These are phyloP conservation scores for Drosophila burlai DNA, from an alignment of 1,140 invertebrate species.

Conservation along the genomic window DNA sequence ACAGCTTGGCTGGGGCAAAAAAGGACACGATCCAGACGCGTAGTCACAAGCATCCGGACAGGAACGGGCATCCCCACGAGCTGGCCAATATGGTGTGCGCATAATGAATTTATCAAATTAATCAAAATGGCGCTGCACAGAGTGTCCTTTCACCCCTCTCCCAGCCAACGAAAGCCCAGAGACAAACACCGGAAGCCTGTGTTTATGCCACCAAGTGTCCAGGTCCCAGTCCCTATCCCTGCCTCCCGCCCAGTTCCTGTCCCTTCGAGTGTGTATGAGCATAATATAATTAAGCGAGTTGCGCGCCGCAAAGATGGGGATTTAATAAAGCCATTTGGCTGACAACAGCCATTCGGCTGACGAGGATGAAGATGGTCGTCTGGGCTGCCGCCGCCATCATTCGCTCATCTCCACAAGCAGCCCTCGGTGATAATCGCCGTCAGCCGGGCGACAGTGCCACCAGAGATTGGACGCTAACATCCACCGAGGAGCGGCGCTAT, in stretches of 20 bases:
- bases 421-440: conserved; percentile 65
- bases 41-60: conserved; percentile 17
- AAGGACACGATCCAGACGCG: conserved; percentile 23
- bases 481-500: conserved; percentile 17
- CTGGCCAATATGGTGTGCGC: conserved; percentile 74
- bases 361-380: conserved; percentile 42
- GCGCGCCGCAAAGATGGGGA: conserved; percentile 69
- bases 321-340: conserved; percentile 80
- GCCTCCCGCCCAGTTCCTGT: neutral
- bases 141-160: conserved; percentile 13
- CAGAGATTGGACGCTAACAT: conserved; percentile 24
- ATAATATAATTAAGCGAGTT: conserved; percentile 78
- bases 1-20: conserved; percentile 43
- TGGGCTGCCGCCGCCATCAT: conserved; percentile 27
- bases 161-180: neutral
- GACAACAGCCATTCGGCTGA: conserved; percentile 50
- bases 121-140: conserved; percentile 71
- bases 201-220: conserved; percentile 32
- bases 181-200: conserved; percentile 58
- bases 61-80: conserved; percentile 14
- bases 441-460: conserved; percentile 55
- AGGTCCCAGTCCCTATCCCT: neutral
- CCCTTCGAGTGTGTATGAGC: conserved; percentile 46
- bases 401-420: conserved; percentile 8
- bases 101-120: conserved; percentile 84